Evolutionary conservation across 2,888 invertebrate species (phyloP), one percentile per base, ranked within the genome.

Genomic region (Morinoia aosen): DNA sequence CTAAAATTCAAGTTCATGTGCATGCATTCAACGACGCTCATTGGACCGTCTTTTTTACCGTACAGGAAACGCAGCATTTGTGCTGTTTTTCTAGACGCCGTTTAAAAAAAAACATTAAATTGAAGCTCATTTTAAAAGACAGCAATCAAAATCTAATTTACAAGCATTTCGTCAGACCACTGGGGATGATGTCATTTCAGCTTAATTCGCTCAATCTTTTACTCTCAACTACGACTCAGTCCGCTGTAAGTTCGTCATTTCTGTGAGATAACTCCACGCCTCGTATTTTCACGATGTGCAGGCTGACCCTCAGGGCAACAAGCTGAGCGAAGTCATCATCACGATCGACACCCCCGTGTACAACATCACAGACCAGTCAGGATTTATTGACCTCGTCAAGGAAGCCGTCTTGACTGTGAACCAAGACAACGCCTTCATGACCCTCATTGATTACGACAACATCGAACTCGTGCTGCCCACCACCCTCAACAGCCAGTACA

Each of bases 331-430:
- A 88, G 96, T 96, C 19, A 96, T 96, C 95, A 96, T 96, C 96
- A 96, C 96, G 96, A 96, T 96, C 96, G 96, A 96, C 96, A 96
- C 96, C 11, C 96, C 96, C 33, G 96, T 96, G 48, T 96, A 96
- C 95, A 96, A 96, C 96, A 96, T 96, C 96, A 96, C 96, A 58
- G 96, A 96, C 96, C 96, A 96, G 95, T 61, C 96, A 40, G 96
- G 96, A 58, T 96, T 96, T 96, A 96, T 96, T 95, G 96, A 96
- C 95, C 95, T 96, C 95, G 96, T 96, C 91, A 95, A 96, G 39
- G 96, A 96, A 95, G 96, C 96, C 56, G 96, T 96, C 39, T 90
- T 96, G 95, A 96, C 96, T n/a, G 96, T 96, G 56, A 96, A 95
- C 88, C 96, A 96, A 56, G 96, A 96, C 95, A 96, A 96, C 95